A percentile compares a stretch with the other conserved stretches of the same genome.
Evolutionary conservation across 2,113 vertebrate species (phyloP).

Genomic region (Myiopsitta monachus): DNA sequence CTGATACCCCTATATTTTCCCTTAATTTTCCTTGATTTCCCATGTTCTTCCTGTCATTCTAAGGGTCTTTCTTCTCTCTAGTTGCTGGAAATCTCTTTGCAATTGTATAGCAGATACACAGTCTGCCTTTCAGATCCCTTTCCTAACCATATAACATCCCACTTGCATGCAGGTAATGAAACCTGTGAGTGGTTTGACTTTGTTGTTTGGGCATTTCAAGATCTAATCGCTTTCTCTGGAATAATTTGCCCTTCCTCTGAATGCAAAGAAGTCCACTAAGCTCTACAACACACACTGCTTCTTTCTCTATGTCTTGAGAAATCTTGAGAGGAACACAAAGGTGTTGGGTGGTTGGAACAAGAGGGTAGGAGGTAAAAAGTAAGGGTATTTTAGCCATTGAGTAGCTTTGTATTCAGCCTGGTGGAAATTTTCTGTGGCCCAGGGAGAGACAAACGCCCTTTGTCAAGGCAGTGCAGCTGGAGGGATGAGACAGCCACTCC

Average conservation of each 20-base stretch:
- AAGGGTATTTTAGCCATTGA: background rate
- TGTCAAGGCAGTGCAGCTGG: background rate
- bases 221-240: background rate
- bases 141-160: background rate
- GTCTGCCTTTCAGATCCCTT: background rate
- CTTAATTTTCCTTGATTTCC: background rate
- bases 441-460: background rate
- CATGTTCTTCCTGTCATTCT: background rate
- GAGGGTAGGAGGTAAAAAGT: background rate
- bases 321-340: background rate
- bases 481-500: background rate
- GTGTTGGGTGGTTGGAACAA: background rate
- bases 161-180: background rate
- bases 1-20: background rate
- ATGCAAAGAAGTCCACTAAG: background rate
- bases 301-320: background rate
- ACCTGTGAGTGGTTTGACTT: background rate
- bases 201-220: background rate
- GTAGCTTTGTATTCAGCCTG: background rate
- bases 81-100: background rate
- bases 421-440: background rate
- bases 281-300: fast-evolving
- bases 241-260: background rate
- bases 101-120: fast-evolving
- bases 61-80: background rate